Percentiles rank a stretch among this genome's conserved stretches.
Conservation (phyloP, 2,888 invertebrate species). For the Lithophane semibrunnea region DNA sequence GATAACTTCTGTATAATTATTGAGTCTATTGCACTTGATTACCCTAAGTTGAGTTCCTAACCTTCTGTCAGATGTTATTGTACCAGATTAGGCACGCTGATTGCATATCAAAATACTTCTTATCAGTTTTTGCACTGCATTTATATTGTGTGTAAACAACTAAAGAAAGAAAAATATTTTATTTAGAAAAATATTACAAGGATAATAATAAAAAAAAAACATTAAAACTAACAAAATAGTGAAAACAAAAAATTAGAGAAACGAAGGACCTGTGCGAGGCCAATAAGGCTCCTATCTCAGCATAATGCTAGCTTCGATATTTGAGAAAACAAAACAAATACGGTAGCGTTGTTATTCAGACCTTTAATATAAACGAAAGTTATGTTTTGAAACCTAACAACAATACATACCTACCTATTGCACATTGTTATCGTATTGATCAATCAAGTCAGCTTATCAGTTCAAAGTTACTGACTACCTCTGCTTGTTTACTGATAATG, state of each 20-base stretch:
- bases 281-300: too few species aligned
- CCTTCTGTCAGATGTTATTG: neutral
- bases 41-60: neutral
- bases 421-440: slow-evolving; percentile 32
- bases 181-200: too few species aligned
- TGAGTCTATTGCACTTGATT: neutral
- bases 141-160: slow-evolving; percentile 25
- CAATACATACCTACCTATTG: neutral
- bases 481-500: slow-evolving; percentile 27
- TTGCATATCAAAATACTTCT: slow-evolving; percentile 21
- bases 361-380: neutral
- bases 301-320: too few species aligned
- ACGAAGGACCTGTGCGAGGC: too few species aligned
- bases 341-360: too few species aligned
- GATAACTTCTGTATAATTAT: neutral
- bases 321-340: too few species aligned
- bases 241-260: too few species aligned
- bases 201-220: too few species aligned
- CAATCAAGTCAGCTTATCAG: slow-evolving; percentile 33
- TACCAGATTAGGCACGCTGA: neutral
- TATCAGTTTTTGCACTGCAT: neutral
- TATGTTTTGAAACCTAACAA: neutral
- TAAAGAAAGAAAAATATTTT: too few species aligned
- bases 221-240: too few species aligned
- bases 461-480: slow-evolving; percentile 1